These are phyloP conservation scores for Sycophaga agraensis DNA, from an alignment of 1,140 invertebrate genomes.

Conservation along the genomic window DNA sequence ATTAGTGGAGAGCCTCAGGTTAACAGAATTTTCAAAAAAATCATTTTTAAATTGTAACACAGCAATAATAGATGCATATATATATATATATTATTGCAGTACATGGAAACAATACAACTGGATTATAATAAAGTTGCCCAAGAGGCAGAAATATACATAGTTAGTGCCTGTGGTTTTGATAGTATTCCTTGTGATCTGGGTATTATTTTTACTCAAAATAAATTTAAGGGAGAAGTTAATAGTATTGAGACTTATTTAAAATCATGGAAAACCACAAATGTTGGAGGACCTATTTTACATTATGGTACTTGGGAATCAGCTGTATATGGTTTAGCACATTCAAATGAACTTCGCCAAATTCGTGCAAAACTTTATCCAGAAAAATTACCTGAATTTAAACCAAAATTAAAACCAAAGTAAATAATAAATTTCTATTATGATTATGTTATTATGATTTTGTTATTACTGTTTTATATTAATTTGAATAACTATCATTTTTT, in stretches of 20 bases:
- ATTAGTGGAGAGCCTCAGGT: conserved; percentile 85
- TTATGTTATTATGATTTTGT: conserved; percentile 3
- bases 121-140: conserved; percentile 76
- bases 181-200: conserved; percentile 87
- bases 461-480: neutral
- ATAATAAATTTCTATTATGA: neutral
- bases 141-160: conserved; percentile 76
- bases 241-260: conserved; percentile 71
- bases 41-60: no score
- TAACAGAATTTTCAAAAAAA: conserved; percentile 26
- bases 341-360: conserved; percentile 64
- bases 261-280: conserved; percentile 40
- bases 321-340: conserved; percentile 70
- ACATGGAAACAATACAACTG: conserved; percentile 82
- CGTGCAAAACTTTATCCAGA: conserved; percentile 68
- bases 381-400: conserved; percentile 64
- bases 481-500: conserved; percentile 28
- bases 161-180: conserved; percentile 91
- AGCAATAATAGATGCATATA: neutral
- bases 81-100: conserved; percentile 58
- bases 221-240: conserved; percentile 60
- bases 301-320: conserved; percentile 83
- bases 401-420: conserved; percentile 62
- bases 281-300: conserved; percentile 60
- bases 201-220: conserved; percentile 69